Base-by-base conservation (phyloP, 1,140 invertebrate genomes). In the Lethocerus indicus region DNA sequence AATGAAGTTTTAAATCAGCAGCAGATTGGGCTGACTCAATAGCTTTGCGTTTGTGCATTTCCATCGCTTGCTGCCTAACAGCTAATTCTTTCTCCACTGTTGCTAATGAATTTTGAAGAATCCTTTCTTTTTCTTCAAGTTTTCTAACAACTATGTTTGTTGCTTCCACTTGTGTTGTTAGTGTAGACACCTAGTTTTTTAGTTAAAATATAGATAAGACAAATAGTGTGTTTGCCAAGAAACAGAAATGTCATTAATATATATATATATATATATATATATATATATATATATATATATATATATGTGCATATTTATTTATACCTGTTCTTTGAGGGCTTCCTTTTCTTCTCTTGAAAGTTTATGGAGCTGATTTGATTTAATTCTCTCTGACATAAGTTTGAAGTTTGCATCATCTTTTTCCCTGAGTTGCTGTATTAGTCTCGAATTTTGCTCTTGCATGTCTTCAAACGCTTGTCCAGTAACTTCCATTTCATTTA, bases 351-450 rank as follows among this genome's bases (percentile, higher is more conserved):
- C 94, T 18, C 88, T 67, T 25, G 95, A 75, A 50, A 97, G 66
- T 64, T 96, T 96, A 61, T 95, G 89, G 48, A 95, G 73, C 57
- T 96, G 91, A 66, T 96, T 96, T 4, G 91, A 88, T 66, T 98
- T 97, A 45, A 97, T 97, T 46, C 89, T 65, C 60, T 99, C 95
- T 0, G 91, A 92, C 92, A 98, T 98, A 0, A 98, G 76, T 67
- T 98, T 98, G 60, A 99, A 97, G 67, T 98, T 98, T 2, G 94
- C 93, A 63, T 99, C 94, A 64, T 98, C 95, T 61, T 98, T 98
- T 63, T 98, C 94, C 2, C 90, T 69, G 16, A 98, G 67, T 64
- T 98, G 93, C 59, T 97, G 91, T 44, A 98, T 87, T 12, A 98
- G 71, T 25, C 94, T 69, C 0, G 88, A 89, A 69, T 98, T 98